Evolutionary conservation across 2,797 vertebrate species (phyloP).

Genomic region (Margarornis squamiger): DNA sequence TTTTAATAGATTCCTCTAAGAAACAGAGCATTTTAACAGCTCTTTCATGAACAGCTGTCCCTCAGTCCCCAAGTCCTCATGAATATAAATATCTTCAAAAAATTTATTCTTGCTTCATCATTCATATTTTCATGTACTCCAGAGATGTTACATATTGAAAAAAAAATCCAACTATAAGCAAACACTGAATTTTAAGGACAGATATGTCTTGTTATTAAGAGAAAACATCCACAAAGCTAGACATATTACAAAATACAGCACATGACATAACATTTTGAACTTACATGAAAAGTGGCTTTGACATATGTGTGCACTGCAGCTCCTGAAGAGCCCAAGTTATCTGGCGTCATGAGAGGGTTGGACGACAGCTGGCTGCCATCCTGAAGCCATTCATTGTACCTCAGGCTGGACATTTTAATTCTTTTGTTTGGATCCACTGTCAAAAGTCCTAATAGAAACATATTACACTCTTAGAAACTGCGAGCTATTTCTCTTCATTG

Average conservation of each 20-base stretch:
- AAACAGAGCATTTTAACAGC: background rate
- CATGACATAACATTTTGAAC: constrained; percentile 9
- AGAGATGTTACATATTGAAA: background rate
- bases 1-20: background rate
- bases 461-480: constrained; percentile 6
- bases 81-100: background rate
- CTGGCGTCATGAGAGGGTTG: constrained; percentile 97
- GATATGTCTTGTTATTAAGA: background rate
- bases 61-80: background rate
- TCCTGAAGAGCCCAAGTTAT: constrained; percentile 92
- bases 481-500: background rate
- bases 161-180: background rate
- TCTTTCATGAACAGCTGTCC: background rate
- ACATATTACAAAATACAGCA: background rate
- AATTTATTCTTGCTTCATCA: background rate
- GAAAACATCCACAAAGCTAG: background rate
- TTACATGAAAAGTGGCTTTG: constrained; percentile 97
- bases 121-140: background rate
- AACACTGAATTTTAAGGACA: background rate
- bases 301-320: constrained; percentile 93
- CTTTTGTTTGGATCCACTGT: constrained; percentile 98
- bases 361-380: constrained; percentile 98
- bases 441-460: constrained; percentile 85
- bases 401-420: constrained; percentile 96
- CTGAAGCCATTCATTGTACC: constrained; percentile 96